Conservation (phyloP, 2,797 vertebrate genomes). For the Eulemur rubriventer region DNA sequence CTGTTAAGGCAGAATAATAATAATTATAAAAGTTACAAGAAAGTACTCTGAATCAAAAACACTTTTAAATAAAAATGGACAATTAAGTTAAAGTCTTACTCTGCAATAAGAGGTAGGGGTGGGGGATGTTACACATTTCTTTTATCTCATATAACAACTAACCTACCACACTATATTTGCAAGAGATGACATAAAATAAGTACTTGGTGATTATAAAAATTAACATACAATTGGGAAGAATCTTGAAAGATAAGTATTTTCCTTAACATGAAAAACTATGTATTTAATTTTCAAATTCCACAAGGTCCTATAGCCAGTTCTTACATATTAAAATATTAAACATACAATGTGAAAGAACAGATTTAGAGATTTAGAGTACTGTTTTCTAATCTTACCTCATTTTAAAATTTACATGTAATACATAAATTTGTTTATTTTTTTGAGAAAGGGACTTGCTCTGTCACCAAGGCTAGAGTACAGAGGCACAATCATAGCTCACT, state of each 20-base stretch:
- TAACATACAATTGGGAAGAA: not conserved
- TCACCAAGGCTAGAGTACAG: not conserved
- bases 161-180: not conserved
- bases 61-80: constrained; percentile 34
- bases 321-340: constrained; percentile 38
- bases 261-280: constrained; percentile 17
- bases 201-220: not conserved
- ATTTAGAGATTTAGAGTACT: not conserved
- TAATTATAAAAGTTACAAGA: not conserved
- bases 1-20: constrained; percentile 81
- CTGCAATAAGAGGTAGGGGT: not conserved
- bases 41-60: not conserved
- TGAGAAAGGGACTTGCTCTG: not conserved
- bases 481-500: not conserved
- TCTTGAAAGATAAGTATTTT: constrained; percentile 28
- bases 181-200: constrained; percentile 6
- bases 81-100: not conserved
- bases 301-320: not conserved
- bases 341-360: not conserved
- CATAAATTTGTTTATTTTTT: not conserved
- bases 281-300: constrained; percentile 28
- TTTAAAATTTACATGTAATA: not conserved
- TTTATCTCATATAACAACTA: not conserved
- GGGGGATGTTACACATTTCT: not conserved
- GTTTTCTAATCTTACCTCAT: not conserved